Base-by-base conservation (phyloP, 2,888 invertebrate species). In the Mesochorus sp. region DNA sequence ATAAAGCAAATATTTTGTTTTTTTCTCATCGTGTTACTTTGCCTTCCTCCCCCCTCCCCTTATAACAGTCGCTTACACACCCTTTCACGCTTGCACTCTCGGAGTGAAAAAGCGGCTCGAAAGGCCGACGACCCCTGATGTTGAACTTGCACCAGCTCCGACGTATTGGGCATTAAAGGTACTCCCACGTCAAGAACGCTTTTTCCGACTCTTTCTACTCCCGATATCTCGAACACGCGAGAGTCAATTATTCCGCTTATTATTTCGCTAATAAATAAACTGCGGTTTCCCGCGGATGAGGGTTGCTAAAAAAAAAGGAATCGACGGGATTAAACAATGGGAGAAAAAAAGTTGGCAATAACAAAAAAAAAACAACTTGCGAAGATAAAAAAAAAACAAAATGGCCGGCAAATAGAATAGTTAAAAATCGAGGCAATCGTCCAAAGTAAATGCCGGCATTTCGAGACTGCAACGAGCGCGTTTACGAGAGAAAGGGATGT, bases 71-170 rank as follows among this genome's bases (percentile, higher is more conserved):
- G 55, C 61, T 76, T 64, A 70, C 73, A 59, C 76, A 55, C 66
- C 24, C 72, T 44, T 62, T 42, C 55, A 49, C 21, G 44, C 39
- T 51, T 51, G 14, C 34, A 19, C 34, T 68, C 66, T 76, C 44
- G 53, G 61, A 8, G 31, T 31, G 34, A 19, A 79, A 79, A 79
- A 51, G 6, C 42, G 51, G 64, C 74, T 74, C 74, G 62, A 76
- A 76, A 73, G 76, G 73, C 70, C 74, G 73, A 78, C 59, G 78
- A 78, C 78, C 78, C 70, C 55, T 72, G n/a, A n/a, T 49, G 61
- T 47, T 55, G 42, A n/a, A 26, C 62, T 61, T 62, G 34, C 53
- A 47, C 68, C 28, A 28, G 49, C 66, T 73, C 26, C n/a, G n/a
- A 21, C 61, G 66, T 67, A 74, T 59, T 61, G 44, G 39, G 42